phyloP scores from a whole-genome alignment of 2,888 invertebrate genomes.

The Caenorhabditis afra region DNA sequence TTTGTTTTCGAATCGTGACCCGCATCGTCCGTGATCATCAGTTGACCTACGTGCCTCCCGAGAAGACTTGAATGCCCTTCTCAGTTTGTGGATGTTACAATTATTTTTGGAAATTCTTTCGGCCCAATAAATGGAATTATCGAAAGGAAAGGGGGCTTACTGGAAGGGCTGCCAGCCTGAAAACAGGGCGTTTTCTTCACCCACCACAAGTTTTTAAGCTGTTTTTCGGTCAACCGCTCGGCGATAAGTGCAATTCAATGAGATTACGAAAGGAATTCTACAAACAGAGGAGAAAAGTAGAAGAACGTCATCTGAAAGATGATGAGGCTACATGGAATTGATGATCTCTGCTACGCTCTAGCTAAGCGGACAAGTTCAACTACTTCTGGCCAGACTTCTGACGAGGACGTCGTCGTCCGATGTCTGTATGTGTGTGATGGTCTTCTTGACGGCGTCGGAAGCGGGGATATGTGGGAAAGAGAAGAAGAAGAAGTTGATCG shows the following conservation, averaged over 20 bases:
- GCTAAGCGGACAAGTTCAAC: constrained; percentile 24
- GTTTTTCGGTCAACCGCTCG: too few relatives aligned
- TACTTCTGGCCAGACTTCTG: constrained; percentile 13
- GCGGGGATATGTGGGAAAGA: constrained; percentile 29
- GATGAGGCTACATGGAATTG: constrained; percentile 12
- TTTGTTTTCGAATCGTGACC: background rate
- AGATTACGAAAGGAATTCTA: too few relatives aligned
- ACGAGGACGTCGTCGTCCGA: background rate
- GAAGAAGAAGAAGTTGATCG: constrained; percentile 31
- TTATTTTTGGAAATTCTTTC: background rate
- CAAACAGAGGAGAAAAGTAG: constrained; percentile 1
- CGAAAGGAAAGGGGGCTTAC: background rate
- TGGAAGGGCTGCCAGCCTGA: background rate
- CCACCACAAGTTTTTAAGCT: too few relatives aligned
- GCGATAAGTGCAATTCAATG: too few relatives aligned
- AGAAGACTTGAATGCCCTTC: background rate
- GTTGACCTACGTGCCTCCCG: background rate
- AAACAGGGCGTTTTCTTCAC: constrained; percentile 4
- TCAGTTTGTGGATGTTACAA: background rate
- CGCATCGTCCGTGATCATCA: background rate
- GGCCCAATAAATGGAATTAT: background rate
- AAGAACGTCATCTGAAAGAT: constrained; percentile 10
- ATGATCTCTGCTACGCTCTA: constrained; percentile 34
- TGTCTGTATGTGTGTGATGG: constrained; percentile 22
- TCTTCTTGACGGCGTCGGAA: constrained; percentile 12